These are phyloP conservation scores for Mola mola DNA, from an alignment of 2,113 vertebrate genomes.

Conservation along the genomic window DNA sequence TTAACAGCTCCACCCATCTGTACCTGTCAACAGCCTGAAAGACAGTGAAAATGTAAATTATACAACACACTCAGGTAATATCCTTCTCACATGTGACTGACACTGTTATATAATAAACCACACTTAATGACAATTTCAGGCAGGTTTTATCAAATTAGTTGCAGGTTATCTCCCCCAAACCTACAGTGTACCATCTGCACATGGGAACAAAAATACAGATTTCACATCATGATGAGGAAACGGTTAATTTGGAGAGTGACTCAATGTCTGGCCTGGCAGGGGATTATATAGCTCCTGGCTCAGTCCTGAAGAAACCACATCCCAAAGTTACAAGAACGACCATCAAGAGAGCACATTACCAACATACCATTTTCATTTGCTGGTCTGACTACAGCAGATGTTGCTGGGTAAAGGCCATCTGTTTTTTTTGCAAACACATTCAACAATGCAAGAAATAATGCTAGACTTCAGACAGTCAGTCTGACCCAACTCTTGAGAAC, in stretches of 20 bases:
- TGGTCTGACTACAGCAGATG: conserved; percentile 12
- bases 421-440: conserved; percentile 10
- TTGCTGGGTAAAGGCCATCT: conserved; percentile 24
- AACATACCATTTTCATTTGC: too few relatives aligned
- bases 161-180: too few relatives aligned
- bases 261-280: conserved; percentile 44
- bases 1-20: too few relatives aligned
- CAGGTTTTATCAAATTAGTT: too few relatives aligned
- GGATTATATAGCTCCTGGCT: conserved; percentile 35
- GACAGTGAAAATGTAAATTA: too few relatives aligned
- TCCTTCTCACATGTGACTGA: too few relatives aligned
- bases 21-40: too few relatives aligned
- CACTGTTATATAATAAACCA: too few relatives aligned
- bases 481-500: conserved; percentile 5
- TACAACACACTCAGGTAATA: too few relatives aligned
- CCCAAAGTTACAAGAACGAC: conserved; percentile 3
- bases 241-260: conserved; percentile 35
- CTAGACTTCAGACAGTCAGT: conserved; percentile 8
- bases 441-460: conserved; percentile 27
- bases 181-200: too few relatives aligned
- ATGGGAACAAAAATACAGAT: conserved; percentile 4
- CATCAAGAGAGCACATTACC: too few relatives aligned
- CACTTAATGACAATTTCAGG: too few relatives aligned
- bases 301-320: conserved; percentile 15
- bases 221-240: conserved; percentile 42